Base-by-base conservation (phyloP, 2,113 vertebrate genomes). In the Poecilia latipinna region DNA sequence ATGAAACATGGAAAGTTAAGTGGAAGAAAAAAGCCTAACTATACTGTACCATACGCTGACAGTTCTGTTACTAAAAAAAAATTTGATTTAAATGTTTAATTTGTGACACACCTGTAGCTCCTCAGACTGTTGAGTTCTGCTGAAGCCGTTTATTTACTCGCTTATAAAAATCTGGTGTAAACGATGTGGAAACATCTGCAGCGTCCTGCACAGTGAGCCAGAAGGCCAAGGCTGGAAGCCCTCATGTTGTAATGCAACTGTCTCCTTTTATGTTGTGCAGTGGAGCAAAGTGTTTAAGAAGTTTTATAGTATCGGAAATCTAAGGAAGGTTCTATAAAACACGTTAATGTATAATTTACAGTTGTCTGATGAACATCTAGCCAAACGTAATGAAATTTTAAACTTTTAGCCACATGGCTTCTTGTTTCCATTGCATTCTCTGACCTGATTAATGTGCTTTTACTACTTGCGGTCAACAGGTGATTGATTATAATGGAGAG, bases 401-500 rank as follows among this genome's bases (percentile, higher is more conserved):
- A 22, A 7, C 48, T 51, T 37, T 37, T 10, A 37, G 35, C 35
- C 35, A 37, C 35, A 37, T 37, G 5, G 51, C 5, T 8, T 29
- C 61, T 4, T 17, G 7, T 39, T 28, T 8, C 10, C 33, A 26
- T 64, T 19, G 8, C 19, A 10, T 42, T 42, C 2, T 54, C 19
- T 29, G 26, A 1, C 24, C 12, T 31, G 13, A 54, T 17, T 44
- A 15, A 28, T 26, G 11, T 39, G 22, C 6, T 37, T 39, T 66
- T 39, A 10, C 10, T 28, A 24, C 12, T 1, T 74, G 26, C 71
- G 35, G 17, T 77, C 37, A 15, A 70, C 84, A 99, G 98, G 95
- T 99, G 57, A 95, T 99, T 17, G 98, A 99, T 60, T 99, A 98
- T 86, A 99, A 97, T 0, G 98, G 98, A 0, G 98, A 99, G 90